A percentile compares a stretch with the other conserved stretches of the same genome.
Evolutionary conservation across 2,888 invertebrate species (phyloP).

Genomic region (Empis livida): DNA sequence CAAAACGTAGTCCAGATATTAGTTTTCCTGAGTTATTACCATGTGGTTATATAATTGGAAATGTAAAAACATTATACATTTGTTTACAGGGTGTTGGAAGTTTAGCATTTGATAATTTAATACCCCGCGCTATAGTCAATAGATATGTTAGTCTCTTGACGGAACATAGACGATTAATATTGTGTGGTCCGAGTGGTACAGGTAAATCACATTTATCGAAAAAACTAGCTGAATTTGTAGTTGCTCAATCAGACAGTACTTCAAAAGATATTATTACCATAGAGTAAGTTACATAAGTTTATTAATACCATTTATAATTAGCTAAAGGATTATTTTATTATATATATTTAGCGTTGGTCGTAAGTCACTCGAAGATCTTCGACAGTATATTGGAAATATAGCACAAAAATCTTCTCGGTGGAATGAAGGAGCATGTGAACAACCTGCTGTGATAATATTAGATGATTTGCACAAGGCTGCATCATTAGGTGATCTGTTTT

Average conservation of each 20-base stretch:
- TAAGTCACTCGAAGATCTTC: slow-evolving; percentile 84
- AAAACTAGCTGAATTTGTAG: slow-evolving; percentile 87
- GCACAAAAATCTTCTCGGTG: slow-evolving; percentile 74
- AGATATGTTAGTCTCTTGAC: slow-evolving; percentile 79
- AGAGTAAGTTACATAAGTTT: slow-evolving; percentile 47
- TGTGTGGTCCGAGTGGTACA: slow-evolving; percentile 94
- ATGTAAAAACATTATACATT: slow-evolving; percentile 73
- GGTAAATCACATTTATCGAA: slow-evolving; percentile 94
- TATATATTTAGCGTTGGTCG: slow-evolving; percentile 63
- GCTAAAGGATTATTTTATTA: not conserved
- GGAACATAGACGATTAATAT: slow-evolving; percentile 84
- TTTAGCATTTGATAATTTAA: slow-evolving; percentile 87
- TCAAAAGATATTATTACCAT: slow-evolving; percentile 89
- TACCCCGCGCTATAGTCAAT: slow-evolving; percentile 92
- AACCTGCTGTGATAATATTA: slow-evolving; percentile 87
- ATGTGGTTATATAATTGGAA: slow-evolving; percentile 85
- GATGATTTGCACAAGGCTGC: slow-evolving; percentile 92
- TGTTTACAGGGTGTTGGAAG: slow-evolving; percentile 78
- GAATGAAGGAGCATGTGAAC: slow-evolving; percentile 51
- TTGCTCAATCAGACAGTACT: slow-evolving; percentile 64
- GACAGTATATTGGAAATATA: slow-evolving; percentile 83
- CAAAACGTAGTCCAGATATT: slow-evolving; percentile 64
- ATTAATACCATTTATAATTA: not conserved
- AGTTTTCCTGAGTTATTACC: slow-evolving; percentile 82
- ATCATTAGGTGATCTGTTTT: slow-evolving; percentile 82